A percentile compares a stretch with the other conserved stretches of the same genome.
Evolutionary conservation across 2,888 invertebrate genomes (phyloP).

Genomic region (Scaptomyza caliginosa): DNA sequence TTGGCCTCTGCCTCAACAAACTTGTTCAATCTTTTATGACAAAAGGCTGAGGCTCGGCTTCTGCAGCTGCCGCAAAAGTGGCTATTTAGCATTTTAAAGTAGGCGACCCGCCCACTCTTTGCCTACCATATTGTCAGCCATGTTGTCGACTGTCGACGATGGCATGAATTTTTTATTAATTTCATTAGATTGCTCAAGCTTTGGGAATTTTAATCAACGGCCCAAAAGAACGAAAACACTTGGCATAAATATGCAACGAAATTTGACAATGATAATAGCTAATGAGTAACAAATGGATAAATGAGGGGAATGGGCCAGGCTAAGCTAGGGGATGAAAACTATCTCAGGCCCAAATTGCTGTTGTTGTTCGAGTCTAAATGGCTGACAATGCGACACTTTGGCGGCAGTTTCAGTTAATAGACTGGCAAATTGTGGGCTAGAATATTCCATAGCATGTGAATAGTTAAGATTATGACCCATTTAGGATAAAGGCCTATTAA

Average conservation of each 20-base stretch:
- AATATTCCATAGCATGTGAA: conserved; percentile 2
- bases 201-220: conserved; percentile 59
- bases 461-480: conserved; percentile 12
- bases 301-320: not conserved
- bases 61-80: conserved; percentile 73
- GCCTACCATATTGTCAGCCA: conserved; percentile 14
- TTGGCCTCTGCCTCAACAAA: conserved; percentile 49
- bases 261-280: conserved; percentile 56
- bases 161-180: conserved; percentile 71
- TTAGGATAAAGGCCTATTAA: conserved; percentile 2
- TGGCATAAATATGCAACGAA: conserved; percentile 45
- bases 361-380: conserved; percentile 32
- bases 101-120: conserved; percentile 40
- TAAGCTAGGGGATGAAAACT: conserved; percentile 27
- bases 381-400: conserved; percentile 40
- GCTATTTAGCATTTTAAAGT: conserved; percentile 81
- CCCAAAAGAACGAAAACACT: not conserved
- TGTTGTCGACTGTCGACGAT: conserved; percentile 16
- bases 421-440: conserved; percentile 25
- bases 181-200: conserved; percentile 51
- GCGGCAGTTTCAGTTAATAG: conserved; percentile 39
- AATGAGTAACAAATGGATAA: conserved; percentile 37
- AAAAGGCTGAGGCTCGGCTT: conserved; percentile 40
- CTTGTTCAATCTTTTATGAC: conserved; percentile 76
- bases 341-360: conserved; percentile 34